These are phyloP conservation scores for Drosophila anceps DNA, from an alignment of 2,888 invertebrate species.

Conservation along the genomic window DNA sequence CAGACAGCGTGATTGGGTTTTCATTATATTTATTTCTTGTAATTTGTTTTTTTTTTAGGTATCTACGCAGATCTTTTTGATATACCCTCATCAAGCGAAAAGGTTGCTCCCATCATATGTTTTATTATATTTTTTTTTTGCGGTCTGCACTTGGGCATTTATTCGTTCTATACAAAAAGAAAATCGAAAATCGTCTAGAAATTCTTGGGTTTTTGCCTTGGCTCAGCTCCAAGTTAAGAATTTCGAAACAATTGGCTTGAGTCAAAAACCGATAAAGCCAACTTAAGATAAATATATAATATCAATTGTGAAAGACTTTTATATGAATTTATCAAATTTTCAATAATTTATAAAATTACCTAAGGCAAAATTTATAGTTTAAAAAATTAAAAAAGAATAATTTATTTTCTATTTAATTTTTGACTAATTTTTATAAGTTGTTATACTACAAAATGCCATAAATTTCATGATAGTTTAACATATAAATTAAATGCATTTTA, in stretches of 20 bases:
- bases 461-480: too few relatives aligned
- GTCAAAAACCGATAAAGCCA: too few relatives aligned
- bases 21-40: slow-evolving; percentile 10
- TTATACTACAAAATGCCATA: too few relatives aligned
- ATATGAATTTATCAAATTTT: too few relatives aligned
- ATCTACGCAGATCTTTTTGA: slow-evolving; percentile 23
- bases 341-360: too few relatives aligned
- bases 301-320: too few relatives aligned
- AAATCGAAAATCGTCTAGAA: slow-evolving; percentile 1
- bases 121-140: slow-evolving; percentile 32
- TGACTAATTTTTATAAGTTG: too few relatives aligned
- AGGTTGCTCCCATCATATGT: slow-evolving; percentile 13
- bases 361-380: not conserved
- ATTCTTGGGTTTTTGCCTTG: slow-evolving; percentile 43
- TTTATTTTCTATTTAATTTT: too few relatives aligned
- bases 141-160: slow-evolving; percentile 38
- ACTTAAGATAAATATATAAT: too few relatives aligned
- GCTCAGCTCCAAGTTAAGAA: slow-evolving; percentile 47
- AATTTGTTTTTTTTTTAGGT: slow-evolving; percentile 12
- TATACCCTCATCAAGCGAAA: slow-evolving; percentile 55
- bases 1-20: slow-evolving; percentile 36
- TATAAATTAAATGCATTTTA: too few relatives aligned
- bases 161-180: slow-evolving; percentile 9
- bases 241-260: too few relatives aligned
- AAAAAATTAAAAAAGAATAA: not conserved